Evolutionary conservation across 2,888 invertebrate genomes (phyloP), one percentile per base, ranked within the genome.

Genomic region (Hartigia nigra): DNA sequence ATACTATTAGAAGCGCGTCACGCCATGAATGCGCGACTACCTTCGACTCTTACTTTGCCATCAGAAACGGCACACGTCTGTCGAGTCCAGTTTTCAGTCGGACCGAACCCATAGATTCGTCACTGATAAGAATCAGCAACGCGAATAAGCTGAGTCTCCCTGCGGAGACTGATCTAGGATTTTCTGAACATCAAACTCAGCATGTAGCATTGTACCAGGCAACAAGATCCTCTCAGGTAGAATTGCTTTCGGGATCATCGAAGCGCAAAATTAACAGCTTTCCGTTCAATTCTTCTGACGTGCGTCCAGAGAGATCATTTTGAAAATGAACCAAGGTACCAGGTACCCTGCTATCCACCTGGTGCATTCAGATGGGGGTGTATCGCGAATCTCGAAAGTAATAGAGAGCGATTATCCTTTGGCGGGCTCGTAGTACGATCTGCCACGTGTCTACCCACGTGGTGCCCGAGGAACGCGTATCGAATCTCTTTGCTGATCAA

Each of bases 1-100:
- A 83, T 86, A 86, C 84, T 84, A 83, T 86, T 87, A 86, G 82
- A 84, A 79, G 81, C 82, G 77, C 86, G 85, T 84, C 82, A 81
- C 79, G 81, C 80, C 84, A 81, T 81, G 79, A 84, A 86, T 83
- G 55, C 55, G 23, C 83, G 81, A 81, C 84, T 83, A 81, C 83
- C 80, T 81, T 85, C 86, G 82, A 83, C 82, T 34, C 72, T 34
- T 55, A 9, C 23, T 23, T 55, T 23, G 9, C 55, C 2, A 55
- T 9, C 55, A 23, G 55, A 55, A 14, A 23, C 55, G 5, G 55
- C 55, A 23, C 55, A 23, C 23, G 9, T 55, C 55, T 23, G 23
- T 23, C 5, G 23, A 55, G 23, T 55, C 9, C 5, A 23, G 55
- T 55, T 9, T 55, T 9, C 55, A 55, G 55, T 23, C 2, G 9